Base-by-base conservation (phyloP, 2,113 vertebrate genomes). In the Chelonoidis abingdonii region DNA sequence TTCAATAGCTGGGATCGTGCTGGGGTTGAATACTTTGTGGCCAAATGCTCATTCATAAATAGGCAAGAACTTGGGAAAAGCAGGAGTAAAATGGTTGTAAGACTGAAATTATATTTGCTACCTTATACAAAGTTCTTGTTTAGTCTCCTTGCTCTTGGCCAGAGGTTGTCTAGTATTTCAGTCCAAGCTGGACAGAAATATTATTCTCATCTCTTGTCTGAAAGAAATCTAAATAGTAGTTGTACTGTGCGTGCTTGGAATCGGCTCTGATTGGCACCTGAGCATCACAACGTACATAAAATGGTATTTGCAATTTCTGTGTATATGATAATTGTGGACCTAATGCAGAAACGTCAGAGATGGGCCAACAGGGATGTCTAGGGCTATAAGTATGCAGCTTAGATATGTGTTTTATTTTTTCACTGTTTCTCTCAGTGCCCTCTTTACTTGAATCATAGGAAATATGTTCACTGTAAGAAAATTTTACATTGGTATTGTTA, bases 221-320 rank as follows among this genome's bases (percentile, higher is more conserved):
- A 65, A 65, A 65, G 14, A 65, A 35, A 65, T 65, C 62, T 35
- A 35, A 65, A 35, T 35, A 65, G 62, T 65, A 65, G 31, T 35
- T 65, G 62, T n/a, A 65, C 31, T 65, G 8, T 65, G 31, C 8
- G 4, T 65, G 14, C 62, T 65, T 65, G 62, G 29, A 35, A n/a
- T 16, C 13, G 3, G 29, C 3, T 35, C 16, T 65, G 31, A 35
- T 35, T 16, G 14, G 31, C 22, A 25, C 24, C 38, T 72, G 6
- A 54, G 2, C 47, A 10, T 72, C 29, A 56, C 49, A 25, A 12
- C n/a, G 31, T 54, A 21, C 31, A 2, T 56, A 8, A 0, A 0
- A 10, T 17, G 2, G 56, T 31, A 50, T 91, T 35, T 11, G 86
- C 95, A 79, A n/a, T 21, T 81, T 91, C 75, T 41, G 0, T 1